phyloP scores from a whole-genome alignment of 2,113 vertebrate species.

The Crypturellus undulatus region DNA sequence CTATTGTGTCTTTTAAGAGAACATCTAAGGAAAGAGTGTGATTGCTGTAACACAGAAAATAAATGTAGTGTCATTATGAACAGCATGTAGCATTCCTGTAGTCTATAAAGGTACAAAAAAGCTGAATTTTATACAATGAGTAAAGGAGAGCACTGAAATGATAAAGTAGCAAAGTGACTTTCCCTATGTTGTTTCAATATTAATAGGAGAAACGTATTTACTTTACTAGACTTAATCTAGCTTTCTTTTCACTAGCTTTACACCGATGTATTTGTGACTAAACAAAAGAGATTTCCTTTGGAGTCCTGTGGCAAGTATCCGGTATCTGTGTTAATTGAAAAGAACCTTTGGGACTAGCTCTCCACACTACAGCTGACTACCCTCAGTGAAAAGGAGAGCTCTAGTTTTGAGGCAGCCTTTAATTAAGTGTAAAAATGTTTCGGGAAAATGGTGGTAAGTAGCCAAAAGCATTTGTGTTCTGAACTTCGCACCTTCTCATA shows the following conservation, averaged over 20 bases:
- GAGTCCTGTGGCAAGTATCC: not conserved
- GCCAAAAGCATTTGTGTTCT: not conserved
- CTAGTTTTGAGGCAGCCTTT: not conserved
- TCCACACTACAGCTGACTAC: not conserved
- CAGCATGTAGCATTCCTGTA: not conserved
- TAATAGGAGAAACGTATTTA: not conserved
- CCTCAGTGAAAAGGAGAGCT: not conserved
- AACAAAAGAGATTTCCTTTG: not conserved
- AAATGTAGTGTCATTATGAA: not conserved
- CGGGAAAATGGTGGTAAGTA: not conserved
- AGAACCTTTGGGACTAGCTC: not conserved
- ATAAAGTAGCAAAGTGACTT: not conserved
- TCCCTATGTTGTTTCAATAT: not conserved
- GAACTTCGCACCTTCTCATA: not conserved
- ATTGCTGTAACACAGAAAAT: not conserved
- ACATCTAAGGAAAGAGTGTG: not conserved
- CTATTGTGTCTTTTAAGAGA: not conserved
- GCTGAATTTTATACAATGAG: not conserved
- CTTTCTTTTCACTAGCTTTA: not conserved
- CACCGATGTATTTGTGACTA: not conserved
- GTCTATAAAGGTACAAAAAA: not conserved
- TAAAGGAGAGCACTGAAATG: not conserved
- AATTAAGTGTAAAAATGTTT: not conserved
- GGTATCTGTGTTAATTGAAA: not conserved
- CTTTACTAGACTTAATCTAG: not conserved